Base-by-base conservation (phyloP, 2,888 invertebrate species). In the Sesia apiformis region DNA sequence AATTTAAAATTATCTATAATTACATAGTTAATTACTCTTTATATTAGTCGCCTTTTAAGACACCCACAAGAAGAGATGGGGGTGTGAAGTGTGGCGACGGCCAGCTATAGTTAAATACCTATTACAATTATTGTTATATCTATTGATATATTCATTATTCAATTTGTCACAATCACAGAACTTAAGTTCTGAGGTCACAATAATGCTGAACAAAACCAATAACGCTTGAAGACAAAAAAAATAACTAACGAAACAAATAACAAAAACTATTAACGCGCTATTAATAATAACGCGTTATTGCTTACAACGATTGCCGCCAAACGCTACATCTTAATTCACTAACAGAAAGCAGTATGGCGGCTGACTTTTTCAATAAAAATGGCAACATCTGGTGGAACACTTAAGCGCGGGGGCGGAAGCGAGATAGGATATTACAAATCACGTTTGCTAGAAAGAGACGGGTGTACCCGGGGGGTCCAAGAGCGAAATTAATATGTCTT, bases 321-420 rank as follows among this genome's bases (percentile, higher is more conserved):
- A 57, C 60, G 74, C 76, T 70, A 88, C 86, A 87, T 86, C 88
- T 88, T 88, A 88, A 88, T 88, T 84, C 79, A 88, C 81, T 87
- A 76, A 76, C 78, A 66, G 88, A 86, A 81, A 76, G 86, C 84
- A 23, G 23, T 23, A 23, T 23, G 84, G 84, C 84, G 66, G 74
- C 69, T 67, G 84, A 88, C 70, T 88, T 88, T 88, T 88, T 88
- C 88, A 88, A 88, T 88, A 88, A 88, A 88, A 88, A 69, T 70
- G 76, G 84, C 67, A 82, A 81, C 88, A 88, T 81, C 87, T 88
- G 88, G 78, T 57, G 58, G 61, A 75, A 81, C 88, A 88, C 88
- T 88, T 88, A 88, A 81, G 84, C 78, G 76, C 69, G 79, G 79
- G 81, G 77, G 84, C 67, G 76, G 56, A 76, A 82, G 57, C 41